phyloP scores from a whole-genome alignment of 1,140 invertebrate genomes.

The Heliothis subflexa region DNA sequence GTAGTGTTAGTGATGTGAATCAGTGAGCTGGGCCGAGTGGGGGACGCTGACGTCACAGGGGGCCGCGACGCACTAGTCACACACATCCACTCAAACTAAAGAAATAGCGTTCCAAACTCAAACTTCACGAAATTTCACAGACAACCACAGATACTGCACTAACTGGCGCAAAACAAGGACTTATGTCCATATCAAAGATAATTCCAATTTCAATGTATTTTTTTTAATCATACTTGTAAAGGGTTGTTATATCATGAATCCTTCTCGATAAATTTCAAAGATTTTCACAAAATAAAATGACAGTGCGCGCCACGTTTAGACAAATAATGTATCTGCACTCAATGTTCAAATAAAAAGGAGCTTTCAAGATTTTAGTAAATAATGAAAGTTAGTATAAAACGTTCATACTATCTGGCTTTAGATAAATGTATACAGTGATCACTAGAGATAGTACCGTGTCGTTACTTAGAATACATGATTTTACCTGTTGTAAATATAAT shows the following conservation, averaged over 20 bases:
- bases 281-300: constrained; percentile 54
- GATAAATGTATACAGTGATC: constrained; percentile 84
- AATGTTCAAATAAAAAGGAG: constrained; percentile 86
- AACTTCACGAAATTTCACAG: constrained; percentile 16
- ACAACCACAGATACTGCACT: constrained; percentile 22
- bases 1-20: constrained; percentile 82
- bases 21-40: constrained; percentile 58
- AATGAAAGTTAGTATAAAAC: constrained; percentile 83
- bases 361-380: constrained; percentile 86
- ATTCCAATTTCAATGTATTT: constrained; percentile 12
- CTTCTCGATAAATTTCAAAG: not conserved
- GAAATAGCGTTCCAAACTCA: constrained; percentile 12
- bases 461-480: constrained; percentile 52
- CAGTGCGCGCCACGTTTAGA: constrained; percentile 83
- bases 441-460: constrained; percentile 43
- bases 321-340: constrained; percentile 85
- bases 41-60: constrained; percentile 56
- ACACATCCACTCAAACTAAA: constrained; percentile 48
- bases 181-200: constrained; percentile 1
- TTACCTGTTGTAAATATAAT: constrained; percentile 73
- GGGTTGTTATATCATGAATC: not conserved
- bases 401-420: constrained; percentile 83
- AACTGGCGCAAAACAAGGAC: constrained; percentile 23
- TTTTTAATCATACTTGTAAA: not conserved
- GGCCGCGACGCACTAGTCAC: constrained; percentile 81